Evolutionary conservation across 1,140 invertebrate species (phyloP).

Genomic region (Drosophila persimilis): DNA sequence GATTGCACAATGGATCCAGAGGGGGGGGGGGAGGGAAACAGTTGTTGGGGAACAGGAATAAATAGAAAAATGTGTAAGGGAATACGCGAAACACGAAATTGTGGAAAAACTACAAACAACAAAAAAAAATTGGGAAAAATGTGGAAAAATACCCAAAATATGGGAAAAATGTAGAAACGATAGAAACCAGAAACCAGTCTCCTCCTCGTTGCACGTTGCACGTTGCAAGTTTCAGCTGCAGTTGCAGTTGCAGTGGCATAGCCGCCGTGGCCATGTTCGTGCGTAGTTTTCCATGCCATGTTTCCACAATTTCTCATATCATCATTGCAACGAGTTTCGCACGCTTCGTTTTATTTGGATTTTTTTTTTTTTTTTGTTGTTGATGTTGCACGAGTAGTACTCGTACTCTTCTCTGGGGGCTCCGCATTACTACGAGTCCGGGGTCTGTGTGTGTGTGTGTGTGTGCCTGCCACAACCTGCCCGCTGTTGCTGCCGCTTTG

Average conservation of each 20-base stretch:
- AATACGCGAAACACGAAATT: background rate
- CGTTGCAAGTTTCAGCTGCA: too few species aligned
- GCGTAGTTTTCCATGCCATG: constrained; percentile 53
- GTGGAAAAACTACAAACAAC: too few species aligned
- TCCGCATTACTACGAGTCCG: constrained; percentile 38
- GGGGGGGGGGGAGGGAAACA: too few species aligned
- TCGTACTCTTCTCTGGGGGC: constrained; percentile 26
- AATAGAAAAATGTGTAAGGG: too few species aligned
- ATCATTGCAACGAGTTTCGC: constrained; percentile 59
- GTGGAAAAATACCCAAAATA: constrained; percentile 1
- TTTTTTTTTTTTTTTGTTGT: background rate
- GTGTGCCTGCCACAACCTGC: constrained; percentile 58
- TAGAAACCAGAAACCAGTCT: background rate
- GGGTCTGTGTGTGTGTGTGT: background rate
- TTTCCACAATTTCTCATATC: constrained; percentile 56
- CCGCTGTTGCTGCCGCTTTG: constrained; percentile 19
- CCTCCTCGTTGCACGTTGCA: too few species aligned
- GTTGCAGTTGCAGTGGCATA: constrained; percentile 3
- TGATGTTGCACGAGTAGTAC: background rate
- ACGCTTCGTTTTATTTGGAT: constrained; percentile 61
- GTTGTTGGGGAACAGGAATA: too few species aligned
- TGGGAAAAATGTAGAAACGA: background rate
- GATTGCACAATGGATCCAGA: constrained; percentile 18
- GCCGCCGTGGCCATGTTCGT: constrained; percentile 41
- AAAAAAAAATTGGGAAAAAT: background rate